Conservation (phyloP, 2,113 vertebrate species). For the Tenebrosternarchus preto region DNA sequence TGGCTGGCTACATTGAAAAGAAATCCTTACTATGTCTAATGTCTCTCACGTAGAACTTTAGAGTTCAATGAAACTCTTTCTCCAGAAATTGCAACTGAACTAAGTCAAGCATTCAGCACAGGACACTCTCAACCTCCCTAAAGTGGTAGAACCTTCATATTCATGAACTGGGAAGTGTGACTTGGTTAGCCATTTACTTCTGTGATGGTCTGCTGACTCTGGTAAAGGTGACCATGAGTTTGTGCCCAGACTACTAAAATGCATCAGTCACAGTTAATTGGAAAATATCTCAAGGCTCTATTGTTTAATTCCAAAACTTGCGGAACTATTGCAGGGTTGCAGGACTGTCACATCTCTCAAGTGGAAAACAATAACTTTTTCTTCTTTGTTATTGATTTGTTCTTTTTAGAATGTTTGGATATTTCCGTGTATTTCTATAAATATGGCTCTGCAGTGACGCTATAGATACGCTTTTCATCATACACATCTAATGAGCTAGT, state of each 20-base stretch:
- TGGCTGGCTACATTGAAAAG: neutral
- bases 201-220: constrained; percentile 8
- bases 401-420: neutral
- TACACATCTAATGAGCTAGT: neutral
- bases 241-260: constrained; percentile 50
- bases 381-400: constrained; percentile 10
- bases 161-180: neutral
- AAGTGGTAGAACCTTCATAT: too few relatives aligned
- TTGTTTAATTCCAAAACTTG: constrained; percentile 30
- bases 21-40: neutral
- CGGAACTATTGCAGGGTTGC: constrained; percentile 7
- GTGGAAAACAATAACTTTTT: neutral
- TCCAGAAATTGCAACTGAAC: too few relatives aligned
- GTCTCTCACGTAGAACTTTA: neutral
- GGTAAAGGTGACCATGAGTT: constrained; percentile 3
- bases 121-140: neutral
- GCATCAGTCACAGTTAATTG: constrained; percentile 24
- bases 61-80: too few relatives aligned
- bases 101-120: too few relatives aligned
- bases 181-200: constrained; percentile 30
- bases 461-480: neutral
- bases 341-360: constrained; percentile 5
- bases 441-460: constrained; percentile 13
- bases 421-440: neutral
- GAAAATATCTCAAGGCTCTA: constrained; percentile 48